These are phyloP conservation scores for Diadegma fenestrale DNA, from an alignment of 2,888 invertebrate species.

Conservation along the genomic window DNA sequence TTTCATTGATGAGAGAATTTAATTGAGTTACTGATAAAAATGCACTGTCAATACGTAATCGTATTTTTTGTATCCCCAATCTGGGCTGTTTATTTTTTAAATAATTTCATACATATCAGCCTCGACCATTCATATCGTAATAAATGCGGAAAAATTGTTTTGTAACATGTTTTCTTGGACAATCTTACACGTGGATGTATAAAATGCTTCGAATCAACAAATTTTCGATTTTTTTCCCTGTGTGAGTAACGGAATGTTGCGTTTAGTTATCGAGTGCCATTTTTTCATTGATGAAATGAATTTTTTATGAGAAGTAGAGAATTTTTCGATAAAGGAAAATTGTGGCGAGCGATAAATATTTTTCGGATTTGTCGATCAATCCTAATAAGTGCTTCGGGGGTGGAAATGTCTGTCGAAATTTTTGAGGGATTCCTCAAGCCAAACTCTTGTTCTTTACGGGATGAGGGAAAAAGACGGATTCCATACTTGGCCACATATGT, in stretches of 20 bases:
- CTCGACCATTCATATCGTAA: not conserved
- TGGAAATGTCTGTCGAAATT: constrained; percentile 28
- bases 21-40: constrained; percentile 13
- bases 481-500: constrained; percentile 70
- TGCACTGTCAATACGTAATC: constrained; percentile 11
- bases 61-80: constrained; percentile 5
- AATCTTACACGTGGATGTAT: not conserved
- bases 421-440: constrained; percentile 51
- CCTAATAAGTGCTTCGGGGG: constrained; percentile 54
- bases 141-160: not conserved
- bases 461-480: constrained; percentile 55
- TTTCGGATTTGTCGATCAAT: constrained; percentile 49
- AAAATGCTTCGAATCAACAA: not conserved
- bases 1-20: constrained; percentile 6
- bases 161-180: constrained; percentile 19
- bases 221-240: not conserved
- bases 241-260: not conserved
- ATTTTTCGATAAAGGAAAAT: not conserved
- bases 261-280: not conserved
- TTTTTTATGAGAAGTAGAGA: not conserved
- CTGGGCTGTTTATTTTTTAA: constrained; percentile 21
- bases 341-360: constrained; percentile 8
- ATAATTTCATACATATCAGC: constrained; percentile 10
- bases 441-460: constrained; percentile 21
- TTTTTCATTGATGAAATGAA: not conserved